These are phyloP conservation scores for Poeciliopsis gracilis DNA, from an alignment of 2,797 vertebrate species.

Conservation along the genomic window DNA sequence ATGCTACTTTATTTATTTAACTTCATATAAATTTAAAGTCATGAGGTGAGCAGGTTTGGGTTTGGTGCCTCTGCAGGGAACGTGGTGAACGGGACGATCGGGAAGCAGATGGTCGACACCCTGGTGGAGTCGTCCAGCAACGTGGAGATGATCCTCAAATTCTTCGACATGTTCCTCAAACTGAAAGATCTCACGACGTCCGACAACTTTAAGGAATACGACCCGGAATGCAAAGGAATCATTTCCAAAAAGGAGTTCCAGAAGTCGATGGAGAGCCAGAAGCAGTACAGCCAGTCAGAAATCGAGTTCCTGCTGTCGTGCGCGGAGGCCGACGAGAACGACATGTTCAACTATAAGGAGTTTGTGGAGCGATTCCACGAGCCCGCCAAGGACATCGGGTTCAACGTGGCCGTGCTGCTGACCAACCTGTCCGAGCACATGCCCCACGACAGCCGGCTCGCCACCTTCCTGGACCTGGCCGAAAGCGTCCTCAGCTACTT, in stretches of 20 bases:
- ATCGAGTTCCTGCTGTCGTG: conserved; percentile 95
- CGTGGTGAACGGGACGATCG: conserved; percentile 96
- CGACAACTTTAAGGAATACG: conserved; percentile 93
- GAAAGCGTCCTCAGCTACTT: conserved; percentile 96
- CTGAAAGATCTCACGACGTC: conserved; percentile 95
- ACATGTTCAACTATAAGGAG: conserved; percentile 93
- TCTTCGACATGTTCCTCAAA: conserved; percentile 98
- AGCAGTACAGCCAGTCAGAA: conserved; percentile 94
- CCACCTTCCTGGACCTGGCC: conserved; percentile 90
- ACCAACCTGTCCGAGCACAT: conserved; percentile 98
- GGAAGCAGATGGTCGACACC: conserved; percentile 98
- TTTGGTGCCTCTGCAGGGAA: conserved; percentile 82
- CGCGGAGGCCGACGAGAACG: conserved; percentile 93
- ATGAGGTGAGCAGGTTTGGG: background rate
- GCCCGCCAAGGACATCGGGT: conserved; percentile 97
- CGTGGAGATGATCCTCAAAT: conserved; percentile 98
- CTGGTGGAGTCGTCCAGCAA: conserved; percentile 96
- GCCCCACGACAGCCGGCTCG: conserved; percentile 92
- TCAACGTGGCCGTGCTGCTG: conserved; percentile 94
- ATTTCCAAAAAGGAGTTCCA: conserved; percentile 98
- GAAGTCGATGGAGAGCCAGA: conserved; percentile 97
- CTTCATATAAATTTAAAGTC: background rate
- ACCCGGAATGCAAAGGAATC: conserved; percentile 91
- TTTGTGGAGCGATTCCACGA: conserved; percentile 97
- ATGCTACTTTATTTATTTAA: too few species aligned